Conservation (phyloP, 2,888 invertebrate genomes). For the Andrena praecox region DNA sequence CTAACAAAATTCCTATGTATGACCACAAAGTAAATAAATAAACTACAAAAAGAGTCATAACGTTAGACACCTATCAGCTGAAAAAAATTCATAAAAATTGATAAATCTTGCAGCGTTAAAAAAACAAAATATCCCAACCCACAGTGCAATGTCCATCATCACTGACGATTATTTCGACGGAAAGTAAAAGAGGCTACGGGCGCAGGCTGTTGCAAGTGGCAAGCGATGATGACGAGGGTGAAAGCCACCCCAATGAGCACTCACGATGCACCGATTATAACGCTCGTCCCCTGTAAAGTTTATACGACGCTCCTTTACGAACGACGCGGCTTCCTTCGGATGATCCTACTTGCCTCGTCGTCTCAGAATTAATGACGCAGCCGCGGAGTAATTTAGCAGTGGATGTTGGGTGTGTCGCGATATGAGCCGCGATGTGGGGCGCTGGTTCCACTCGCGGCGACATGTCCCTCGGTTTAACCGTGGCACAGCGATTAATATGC, state of each 20-base stretch:
- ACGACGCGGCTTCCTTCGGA: not conserved
- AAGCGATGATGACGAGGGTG: too few relatives aligned
- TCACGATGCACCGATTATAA: conserved; percentile 38
- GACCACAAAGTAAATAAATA: too few relatives aligned
- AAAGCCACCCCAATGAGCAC: not conserved
- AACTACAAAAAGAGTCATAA: too few relatives aligned
- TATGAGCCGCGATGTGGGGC: not conserved
- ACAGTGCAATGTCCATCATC: too few relatives aligned
- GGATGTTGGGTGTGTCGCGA: conserved; percentile 4
- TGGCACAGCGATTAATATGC: conserved; percentile 39
- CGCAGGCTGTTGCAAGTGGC: too few relatives aligned
- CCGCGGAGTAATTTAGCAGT: conserved; percentile 30
- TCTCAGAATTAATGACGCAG: conserved; percentile 32
- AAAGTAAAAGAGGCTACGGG: too few relatives aligned
- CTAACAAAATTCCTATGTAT: too few relatives aligned
- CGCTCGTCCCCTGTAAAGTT: conserved; percentile 7
- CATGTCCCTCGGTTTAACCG: conserved; percentile 17
- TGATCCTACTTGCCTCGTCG: not conserved
- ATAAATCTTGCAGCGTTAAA: too few relatives aligned
- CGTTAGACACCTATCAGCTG: too few relatives aligned
- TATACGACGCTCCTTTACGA: conserved; percentile 37
- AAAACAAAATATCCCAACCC: too few relatives aligned
- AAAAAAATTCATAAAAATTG: too few relatives aligned
- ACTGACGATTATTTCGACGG: too few relatives aligned
- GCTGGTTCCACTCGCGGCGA: not conserved